Evolutionary conservation across 1,140 invertebrate species (phyloP).

Genomic region (Leptoteleia sp.): DNA sequence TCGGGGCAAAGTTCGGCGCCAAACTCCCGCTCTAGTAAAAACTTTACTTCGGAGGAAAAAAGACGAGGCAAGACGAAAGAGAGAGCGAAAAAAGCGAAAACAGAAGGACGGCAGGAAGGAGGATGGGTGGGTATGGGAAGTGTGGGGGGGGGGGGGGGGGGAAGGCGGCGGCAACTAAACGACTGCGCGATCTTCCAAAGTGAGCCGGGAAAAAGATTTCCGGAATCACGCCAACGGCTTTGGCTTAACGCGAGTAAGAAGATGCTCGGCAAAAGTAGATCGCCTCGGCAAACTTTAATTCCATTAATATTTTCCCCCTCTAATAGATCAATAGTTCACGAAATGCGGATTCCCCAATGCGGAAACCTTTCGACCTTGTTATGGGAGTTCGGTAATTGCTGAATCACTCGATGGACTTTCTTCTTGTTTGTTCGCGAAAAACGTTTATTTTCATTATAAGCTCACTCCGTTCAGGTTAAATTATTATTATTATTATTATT

Average conservation of each 20-base stretch:
- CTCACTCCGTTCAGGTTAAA: too few relatives aligned
- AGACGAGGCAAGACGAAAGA: conserved; percentile 27
- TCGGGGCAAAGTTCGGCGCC: conserved; percentile 51
- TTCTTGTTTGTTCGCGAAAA: too few relatives aligned
- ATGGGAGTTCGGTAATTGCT: conserved; percentile 14
- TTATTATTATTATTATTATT: too few relatives aligned
- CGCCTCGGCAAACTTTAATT: conserved; percentile 54
- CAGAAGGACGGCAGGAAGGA: too few relatives aligned
- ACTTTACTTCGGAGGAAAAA: too few relatives aligned
- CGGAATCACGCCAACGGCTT: conserved; percentile 67
- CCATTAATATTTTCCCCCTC: conserved; percentile 55
- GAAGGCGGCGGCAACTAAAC: conserved; percentile 62
- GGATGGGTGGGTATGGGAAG: not conserved
- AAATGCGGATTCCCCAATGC: not conserved
- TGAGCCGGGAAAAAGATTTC: conserved; percentile 64
- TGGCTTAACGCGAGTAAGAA: conserved; percentile 57
- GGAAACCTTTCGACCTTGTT: conserved; percentile 19
- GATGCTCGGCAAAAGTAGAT: conserved; percentile 50
- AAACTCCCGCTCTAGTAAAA: conserved; percentile 50
- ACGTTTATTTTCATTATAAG: too few relatives aligned
- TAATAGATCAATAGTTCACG: conserved; percentile 48
- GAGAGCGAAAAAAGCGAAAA: too few relatives aligned
- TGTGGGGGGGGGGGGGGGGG: not conserved
- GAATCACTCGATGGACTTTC: too few relatives aligned
- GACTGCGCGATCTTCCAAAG: conserved; percentile 58